Conservation (phyloP, 2,797 vertebrate genomes). For the Betta splendens region DNA sequence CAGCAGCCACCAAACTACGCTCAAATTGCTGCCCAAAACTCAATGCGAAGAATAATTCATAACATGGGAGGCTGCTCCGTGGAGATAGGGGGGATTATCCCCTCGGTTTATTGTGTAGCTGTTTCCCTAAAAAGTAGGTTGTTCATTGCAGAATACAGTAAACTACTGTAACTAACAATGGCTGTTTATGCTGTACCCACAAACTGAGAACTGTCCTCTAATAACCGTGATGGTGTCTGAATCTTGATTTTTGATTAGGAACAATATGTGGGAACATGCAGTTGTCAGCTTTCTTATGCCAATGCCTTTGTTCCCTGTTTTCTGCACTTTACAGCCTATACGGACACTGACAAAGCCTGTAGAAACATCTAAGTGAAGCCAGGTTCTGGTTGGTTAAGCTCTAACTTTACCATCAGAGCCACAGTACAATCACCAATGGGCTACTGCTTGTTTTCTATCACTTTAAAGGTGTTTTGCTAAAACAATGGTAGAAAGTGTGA, state of each 20-base stretch:
- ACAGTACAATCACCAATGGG: too few relatives aligned
- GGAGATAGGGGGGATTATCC: constrained; percentile 72
- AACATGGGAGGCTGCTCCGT: constrained; percentile 44
- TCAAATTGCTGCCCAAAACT: constrained; percentile 43
- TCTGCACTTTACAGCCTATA: neutral
- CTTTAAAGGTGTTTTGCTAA: constrained; percentile 5
- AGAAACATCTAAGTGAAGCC: neutral
- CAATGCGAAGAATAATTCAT: constrained; percentile 51
- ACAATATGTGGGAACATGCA: neutral
- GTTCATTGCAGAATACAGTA: constrained; percentile 24
- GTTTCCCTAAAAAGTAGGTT: constrained; percentile 40
- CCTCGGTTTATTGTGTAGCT: constrained; percentile 16
- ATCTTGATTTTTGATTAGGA: neutral
- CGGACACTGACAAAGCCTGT: too few relatives aligned
- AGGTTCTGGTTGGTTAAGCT: neutral
- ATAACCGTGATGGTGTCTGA: constrained; percentile 8
- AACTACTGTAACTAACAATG: constrained; percentile 26
- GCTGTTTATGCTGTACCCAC: constrained; percentile 3
- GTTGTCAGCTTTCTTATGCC: neutral
- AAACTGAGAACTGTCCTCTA: constrained; percentile 1
- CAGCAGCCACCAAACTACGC: constrained; percentile 37
- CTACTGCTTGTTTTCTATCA: too few relatives aligned
- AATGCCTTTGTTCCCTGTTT: neutral
- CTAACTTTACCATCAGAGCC: neutral
- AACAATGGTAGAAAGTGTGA: neutral